Evolutionary conservation across 2,113 vertebrate genomes (phyloP), one percentile per base, ranked within the genome.

Genomic region (Amia ocellicauda): DNA sequence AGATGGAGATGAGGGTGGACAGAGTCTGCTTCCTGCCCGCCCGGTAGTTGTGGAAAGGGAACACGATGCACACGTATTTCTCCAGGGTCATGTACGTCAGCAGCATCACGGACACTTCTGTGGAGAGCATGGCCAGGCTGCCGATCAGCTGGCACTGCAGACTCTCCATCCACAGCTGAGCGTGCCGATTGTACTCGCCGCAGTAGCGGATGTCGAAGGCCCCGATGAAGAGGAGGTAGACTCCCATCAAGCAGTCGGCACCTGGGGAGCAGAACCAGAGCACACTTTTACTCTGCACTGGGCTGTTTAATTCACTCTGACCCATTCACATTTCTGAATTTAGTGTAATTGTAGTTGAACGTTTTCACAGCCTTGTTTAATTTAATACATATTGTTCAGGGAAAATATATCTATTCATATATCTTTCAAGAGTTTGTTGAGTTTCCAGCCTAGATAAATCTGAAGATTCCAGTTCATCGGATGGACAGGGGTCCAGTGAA

Each of bases 81-180:
- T 87, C 83, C 53, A 87, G 36, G 2, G 83, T 86, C 78, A 83
- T 73, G 63, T 85, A 86, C 4, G 84, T 84, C 27, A 88, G 72
- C 54, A 85, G 68, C 75, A 88, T 78, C 58, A 84, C 82, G 0
- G 86, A 85, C 17, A 86, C 83, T 64, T 88, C 79, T 0, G 85
- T 86, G 63, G 86, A 87, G 2, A 87, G 75, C 81, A 76, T 78
- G 43, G 84, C 85, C 61, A 85, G 58, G 26, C 81, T 79, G 64
- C 85, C 85, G 49, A 78, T 76, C 63, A 86, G 73, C 79, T 86
- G 85, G 68, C 87, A 85, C 49, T 70, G 78, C 24, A 74, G 62
- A 43, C 86, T 87, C 47, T 79, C 77, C 85, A 82, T 88, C 85
- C 86, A 87, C 40, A 68, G 60, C 61, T 81, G 79, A 9, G 85